Conservation (phyloP, 2,113 vertebrate genomes). For the Bagarius yarrelli region DNA sequence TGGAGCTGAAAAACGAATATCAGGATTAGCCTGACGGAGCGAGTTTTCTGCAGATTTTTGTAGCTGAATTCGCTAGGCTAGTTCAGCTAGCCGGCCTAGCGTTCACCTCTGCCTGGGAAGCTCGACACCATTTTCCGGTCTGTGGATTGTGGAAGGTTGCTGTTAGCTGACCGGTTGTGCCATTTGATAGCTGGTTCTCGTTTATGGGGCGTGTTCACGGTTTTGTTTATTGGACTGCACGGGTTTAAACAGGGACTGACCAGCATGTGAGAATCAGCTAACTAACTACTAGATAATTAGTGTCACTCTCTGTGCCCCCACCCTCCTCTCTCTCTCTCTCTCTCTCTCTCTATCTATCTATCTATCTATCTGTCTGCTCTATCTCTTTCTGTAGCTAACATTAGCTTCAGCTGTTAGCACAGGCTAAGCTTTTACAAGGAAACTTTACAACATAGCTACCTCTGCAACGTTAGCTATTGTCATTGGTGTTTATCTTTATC, state of each 20-base stretch:
- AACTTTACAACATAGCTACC: constrained; percentile 35
- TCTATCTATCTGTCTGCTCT: constrained; percentile 12
- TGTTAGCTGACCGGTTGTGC: constrained; percentile 6
- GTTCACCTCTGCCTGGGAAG: constrained; percentile 22
- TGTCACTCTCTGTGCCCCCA: constrained; percentile 27
- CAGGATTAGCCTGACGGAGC: neutral
- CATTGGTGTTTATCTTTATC: neutral
- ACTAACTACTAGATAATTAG: constrained; percentile 8
- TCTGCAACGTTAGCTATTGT: neutral
- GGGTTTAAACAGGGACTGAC: neutral
- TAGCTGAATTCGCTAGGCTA: constrained; percentile 31
- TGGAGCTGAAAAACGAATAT: constrained; percentile 8
- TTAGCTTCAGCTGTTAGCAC: constrained; percentile 41
- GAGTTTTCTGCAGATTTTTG: constrained; percentile 25
- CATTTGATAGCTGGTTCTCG: neutral
- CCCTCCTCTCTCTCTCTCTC: constrained; percentile 28
- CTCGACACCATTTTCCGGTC: neutral
- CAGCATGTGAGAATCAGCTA: constrained; percentile 30
- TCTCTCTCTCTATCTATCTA: constrained; percentile 8
- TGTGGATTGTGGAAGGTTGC: neutral
- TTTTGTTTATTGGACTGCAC: constrained; percentile 14
- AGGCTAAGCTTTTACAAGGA: constrained; percentile 24
- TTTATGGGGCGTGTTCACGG: neutral
- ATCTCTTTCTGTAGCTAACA: constrained; percentile 30
- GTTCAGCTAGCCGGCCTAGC: constrained; percentile 28